Base-by-base conservation (phyloP, 92 coral and sea anemone genomes). In the Ricordea florida region DNA sequence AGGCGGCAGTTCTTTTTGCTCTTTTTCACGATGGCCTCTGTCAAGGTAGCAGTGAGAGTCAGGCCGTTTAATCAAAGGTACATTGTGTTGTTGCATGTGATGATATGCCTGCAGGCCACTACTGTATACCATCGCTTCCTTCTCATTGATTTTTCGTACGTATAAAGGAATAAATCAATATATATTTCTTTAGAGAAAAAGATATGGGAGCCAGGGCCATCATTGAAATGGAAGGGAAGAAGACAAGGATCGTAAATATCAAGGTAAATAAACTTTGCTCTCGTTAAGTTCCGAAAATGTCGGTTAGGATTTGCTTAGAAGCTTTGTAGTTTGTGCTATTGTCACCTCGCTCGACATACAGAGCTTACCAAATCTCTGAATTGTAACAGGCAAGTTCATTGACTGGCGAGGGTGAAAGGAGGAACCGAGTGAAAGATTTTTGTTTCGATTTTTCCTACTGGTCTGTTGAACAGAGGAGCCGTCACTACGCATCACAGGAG, bases 161-260 rank as follows among this genome's bases (percentile, higher is more conserved):
- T n/a, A n/a, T n/a, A n/a, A n/a, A n/a, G n/a, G n/a, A n/a, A n/a
- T n/a, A n/a, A 58, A 35, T n/a, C 42, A 15, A 18, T 59, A 32
- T 41, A 42, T 52, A 38, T 43, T 79, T 29, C 85, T n/a, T n/a
- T n/a, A 93, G 97, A 81, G 99, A 92, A 52, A 73, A 79, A 5
- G 84, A 80, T 57, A 83, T 83, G 93, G 99, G 86, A 32, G 99
- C 99, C 10, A 87, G 86, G 43, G 66, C 83, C 32, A 96, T 96
- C 10, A 96, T 96, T 52, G 97, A 96, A 42, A 96, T 96, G 99
- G 99, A 96, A 40, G 97, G 96, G 25, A 91, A 89, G 74, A 96
- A 96, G 81, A 96, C 99, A 1, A 67, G 89, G 49, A 96, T 96
- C 35, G 86, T 88, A 30, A 96, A 96, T 50, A 79, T 96, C 27